These are phyloP conservation scores for Plutomurus gul DNA, from an alignment of 1,140 invertebrate species.

Conservation along the genomic window DNA sequence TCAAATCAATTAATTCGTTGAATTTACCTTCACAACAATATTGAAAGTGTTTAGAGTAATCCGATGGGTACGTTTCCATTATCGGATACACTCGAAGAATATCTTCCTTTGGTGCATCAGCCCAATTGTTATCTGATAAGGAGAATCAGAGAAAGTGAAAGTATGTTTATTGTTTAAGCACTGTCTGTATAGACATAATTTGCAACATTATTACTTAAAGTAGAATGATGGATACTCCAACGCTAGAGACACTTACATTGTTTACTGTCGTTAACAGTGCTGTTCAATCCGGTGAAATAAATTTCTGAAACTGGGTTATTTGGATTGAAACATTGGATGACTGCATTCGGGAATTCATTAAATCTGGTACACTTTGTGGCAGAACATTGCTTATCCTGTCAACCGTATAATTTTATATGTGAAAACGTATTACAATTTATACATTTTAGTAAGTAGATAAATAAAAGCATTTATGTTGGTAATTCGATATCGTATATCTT, in stretches of 20 bases:
- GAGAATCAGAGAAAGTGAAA: no score
- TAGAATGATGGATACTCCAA: no score
- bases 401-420: no score
- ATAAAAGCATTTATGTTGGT: no score
- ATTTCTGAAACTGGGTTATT: constrained; percentile 16
- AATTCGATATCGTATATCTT: no score
- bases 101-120: not conserved
- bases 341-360: not conserved
- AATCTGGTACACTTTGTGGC: not conserved
- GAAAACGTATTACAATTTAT: no score
- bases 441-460: no score
- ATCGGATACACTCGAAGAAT: not conserved
- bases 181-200: no score
- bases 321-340: constrained; percentile 36
- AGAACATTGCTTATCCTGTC: not conserved
- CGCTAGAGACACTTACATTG: not conserved
- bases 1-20: no score
- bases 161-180: no score
- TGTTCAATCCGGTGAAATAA: constrained; percentile 30
- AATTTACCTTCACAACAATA: constrained; percentile 26
- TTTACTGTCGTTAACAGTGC: no score
- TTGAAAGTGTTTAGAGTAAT: not conserved
- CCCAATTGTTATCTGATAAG: not conserved
- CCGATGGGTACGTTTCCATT: not conserved
- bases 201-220: no score